Conservation (phyloP, 2,113 vertebrate species). For the Ciconia boyciana region DNA sequence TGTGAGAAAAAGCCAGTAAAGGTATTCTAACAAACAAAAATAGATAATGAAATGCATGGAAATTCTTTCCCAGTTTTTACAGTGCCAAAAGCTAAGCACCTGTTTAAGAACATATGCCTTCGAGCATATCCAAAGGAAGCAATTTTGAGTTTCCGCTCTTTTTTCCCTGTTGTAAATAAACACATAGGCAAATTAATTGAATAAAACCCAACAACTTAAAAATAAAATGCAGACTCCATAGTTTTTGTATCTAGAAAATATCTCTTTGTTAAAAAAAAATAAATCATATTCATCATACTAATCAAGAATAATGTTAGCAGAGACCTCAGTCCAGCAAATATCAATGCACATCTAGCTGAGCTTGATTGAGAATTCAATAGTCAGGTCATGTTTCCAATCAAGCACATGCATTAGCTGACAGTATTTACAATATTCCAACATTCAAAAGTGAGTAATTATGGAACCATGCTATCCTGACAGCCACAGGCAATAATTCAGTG, state of each 20-base stretch:
- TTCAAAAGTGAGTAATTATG: not conserved
- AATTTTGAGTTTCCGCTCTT: not conserved
- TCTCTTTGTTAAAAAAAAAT: not conserved
- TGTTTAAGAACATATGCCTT: not conserved
- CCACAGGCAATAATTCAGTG: not conserved
- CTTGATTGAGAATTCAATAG: not conserved
- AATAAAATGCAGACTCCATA: not conserved
- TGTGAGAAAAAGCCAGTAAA: not conserved
- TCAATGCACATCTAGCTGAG: fast-evolving
- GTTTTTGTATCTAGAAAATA: not conserved
- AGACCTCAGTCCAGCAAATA: not conserved
- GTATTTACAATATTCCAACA: not conserved
- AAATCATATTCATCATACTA: not conserved
- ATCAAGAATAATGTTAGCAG: not conserved
- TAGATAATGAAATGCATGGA: not conserved
- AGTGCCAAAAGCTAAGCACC: not conserved
- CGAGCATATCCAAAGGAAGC: not conserved
- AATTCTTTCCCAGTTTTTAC: not conserved
- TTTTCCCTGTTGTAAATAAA: not conserved
- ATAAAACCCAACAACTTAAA: not conserved
- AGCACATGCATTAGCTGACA: not conserved
- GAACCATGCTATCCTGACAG: not conserved
- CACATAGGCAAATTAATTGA: not conserved
- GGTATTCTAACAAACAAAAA: not conserved
- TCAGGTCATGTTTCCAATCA: not conserved